Conservation (phyloP, 1,140 invertebrate genomes). For the Cephus cinctus region DNA sequence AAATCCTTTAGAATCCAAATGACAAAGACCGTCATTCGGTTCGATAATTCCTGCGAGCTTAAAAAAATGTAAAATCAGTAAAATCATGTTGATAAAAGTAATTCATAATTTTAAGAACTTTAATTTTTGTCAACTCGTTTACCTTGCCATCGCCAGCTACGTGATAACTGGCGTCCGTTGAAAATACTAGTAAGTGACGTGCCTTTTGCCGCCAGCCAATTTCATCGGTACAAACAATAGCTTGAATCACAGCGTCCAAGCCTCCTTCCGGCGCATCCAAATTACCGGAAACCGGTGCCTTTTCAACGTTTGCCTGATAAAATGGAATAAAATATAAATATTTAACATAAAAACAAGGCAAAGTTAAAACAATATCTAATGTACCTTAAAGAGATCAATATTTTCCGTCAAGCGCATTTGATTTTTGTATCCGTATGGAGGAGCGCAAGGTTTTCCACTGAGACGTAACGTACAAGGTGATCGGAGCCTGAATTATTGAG, state of each 20-base stretch:
- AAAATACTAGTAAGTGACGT: conserved; percentile 63
- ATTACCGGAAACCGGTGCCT: conserved; percentile 65
- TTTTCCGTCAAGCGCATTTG: conserved; percentile 65
- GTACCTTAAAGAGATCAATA: conserved; percentile 60
- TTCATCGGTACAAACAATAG: conserved; percentile 61
- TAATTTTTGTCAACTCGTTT: too few relatives aligned
- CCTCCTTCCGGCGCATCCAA: conserved; percentile 75
- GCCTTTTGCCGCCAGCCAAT: conserved; percentile 66
- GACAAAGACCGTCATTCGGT: conserved; percentile 83
- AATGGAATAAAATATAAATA: conserved; percentile 15
- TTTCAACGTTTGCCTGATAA: conserved; percentile 47
- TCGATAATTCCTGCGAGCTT: conserved; percentile 78
- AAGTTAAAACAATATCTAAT: conserved; percentile 17
- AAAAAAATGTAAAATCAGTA: conserved; percentile 27
- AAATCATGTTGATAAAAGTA: too few relatives aligned
- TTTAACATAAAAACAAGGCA: conserved; percentile 16
- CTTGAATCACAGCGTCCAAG: conserved; percentile 79
- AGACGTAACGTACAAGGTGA: conserved; percentile 59
- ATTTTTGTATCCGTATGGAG: conserved; percentile 71
- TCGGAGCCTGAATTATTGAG: conserved; percentile 42
- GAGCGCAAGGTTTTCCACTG: conserved; percentile 51
- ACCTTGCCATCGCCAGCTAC: conserved; percentile 68
- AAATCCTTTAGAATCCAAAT: conserved; percentile 64
- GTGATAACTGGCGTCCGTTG: conserved; percentile 64
- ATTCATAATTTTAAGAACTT: too few relatives aligned